Evolutionary conservation across 2,797 vertebrate species (phyloP).

Genomic region (Platalea minor): DNA sequence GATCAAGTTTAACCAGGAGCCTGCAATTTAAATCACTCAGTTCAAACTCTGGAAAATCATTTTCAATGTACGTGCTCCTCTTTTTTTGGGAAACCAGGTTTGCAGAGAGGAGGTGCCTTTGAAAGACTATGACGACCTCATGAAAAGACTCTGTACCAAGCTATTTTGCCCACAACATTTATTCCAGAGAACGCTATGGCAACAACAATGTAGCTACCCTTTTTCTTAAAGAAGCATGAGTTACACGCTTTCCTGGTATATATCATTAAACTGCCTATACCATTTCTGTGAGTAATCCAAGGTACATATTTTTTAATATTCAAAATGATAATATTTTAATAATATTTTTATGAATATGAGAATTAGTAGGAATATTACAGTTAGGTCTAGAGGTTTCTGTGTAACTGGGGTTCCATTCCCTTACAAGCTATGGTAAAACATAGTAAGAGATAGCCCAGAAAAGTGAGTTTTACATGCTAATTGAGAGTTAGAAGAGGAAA

Average conservation of each 20-base stretch:
- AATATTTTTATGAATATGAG: neutral
- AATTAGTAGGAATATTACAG: neutral
- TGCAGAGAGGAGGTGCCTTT: neutral
- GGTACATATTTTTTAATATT: neutral
- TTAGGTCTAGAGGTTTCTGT: neutral
- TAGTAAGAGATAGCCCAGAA: neutral
- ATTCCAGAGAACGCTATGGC: neutral
- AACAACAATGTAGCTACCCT: neutral
- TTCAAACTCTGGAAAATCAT: neutral
- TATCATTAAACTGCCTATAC: neutral
- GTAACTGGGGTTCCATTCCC: neutral
- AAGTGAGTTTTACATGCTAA: neutral
- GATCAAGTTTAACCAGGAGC: constrained; percentile 5
- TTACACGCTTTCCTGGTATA: neutral
- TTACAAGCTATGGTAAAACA: neutral
- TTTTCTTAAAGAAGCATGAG: neutral
- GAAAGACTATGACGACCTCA: neutral
- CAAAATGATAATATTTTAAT: neutral
- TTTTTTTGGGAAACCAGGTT: neutral
- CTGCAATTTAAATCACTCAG: constrained; percentile 32
- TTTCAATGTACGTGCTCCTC: neutral
- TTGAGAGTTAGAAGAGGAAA: neutral
- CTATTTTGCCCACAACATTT: neutral
- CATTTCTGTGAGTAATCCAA: neutral
- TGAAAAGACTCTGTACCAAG: neutral